A percentile compares a stretch with the other conserved stretches of the same genome.
Evolutionary conservation across 2,113 vertebrate genomes (phyloP).

Genomic region (Sterna hirundo): DNA sequence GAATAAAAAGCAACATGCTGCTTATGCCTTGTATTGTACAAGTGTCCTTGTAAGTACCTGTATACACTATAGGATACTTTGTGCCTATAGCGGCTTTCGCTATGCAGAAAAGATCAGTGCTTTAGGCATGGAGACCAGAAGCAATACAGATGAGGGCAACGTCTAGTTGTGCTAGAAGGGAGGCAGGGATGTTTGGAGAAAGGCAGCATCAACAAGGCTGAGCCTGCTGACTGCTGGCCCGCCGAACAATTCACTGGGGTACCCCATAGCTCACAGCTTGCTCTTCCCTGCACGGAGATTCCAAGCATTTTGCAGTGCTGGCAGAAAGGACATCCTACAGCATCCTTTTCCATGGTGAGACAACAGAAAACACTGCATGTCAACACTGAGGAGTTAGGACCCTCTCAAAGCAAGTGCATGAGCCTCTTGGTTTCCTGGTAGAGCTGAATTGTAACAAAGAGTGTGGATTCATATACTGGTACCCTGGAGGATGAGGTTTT

Average conservation of each 20-base stretch:
- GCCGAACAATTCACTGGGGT: neutral
- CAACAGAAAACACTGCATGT: neutral
- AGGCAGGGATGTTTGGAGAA: neutral
- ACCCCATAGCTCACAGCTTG: neutral
- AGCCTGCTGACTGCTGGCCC: neutral
- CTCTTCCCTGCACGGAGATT: neutral
- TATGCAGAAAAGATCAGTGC: neutral
- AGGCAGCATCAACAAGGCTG: neutral
- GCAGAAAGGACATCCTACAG: neutral
- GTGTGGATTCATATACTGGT: neutral
- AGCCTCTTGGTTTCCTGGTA: neutral
- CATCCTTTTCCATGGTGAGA: neutral
- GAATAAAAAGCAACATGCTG: neutral
- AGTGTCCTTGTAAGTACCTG: neutral
- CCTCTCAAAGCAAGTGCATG: neutral
- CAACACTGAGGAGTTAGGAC: neutral
- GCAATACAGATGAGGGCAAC: neutral
- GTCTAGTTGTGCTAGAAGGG: neutral
- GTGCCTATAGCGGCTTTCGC: neutral
- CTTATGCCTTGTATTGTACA: neutral
- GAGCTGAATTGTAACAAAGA: neutral
- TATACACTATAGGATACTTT: neutral
- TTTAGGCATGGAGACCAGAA: neutral
- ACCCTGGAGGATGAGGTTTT: neutral
- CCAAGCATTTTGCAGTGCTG: neutral